Evolutionary conservation across 1,140 invertebrate species (phyloP).

Genomic region (Lepidurus arcticus): DNA sequence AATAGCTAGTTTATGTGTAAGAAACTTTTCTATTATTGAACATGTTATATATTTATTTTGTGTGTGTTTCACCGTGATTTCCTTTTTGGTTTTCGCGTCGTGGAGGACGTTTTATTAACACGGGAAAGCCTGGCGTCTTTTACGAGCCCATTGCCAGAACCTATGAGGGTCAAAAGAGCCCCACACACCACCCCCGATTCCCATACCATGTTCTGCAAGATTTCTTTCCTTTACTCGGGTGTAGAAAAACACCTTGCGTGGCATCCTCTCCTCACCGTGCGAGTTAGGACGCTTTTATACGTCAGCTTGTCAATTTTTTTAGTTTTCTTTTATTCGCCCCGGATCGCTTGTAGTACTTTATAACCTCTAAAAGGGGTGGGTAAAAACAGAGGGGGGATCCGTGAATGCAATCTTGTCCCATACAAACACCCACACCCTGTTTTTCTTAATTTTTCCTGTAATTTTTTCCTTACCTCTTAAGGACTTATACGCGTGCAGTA

Average conservation of each 20-base stretch:
- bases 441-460: too few relatives aligned
- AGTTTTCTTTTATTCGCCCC: background rate
- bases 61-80: background rate
- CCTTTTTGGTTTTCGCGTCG: background rate
- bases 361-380: background rate
- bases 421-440: too few relatives aligned
- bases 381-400: background rate
- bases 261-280: background rate
- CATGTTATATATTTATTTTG: background rate
- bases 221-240: background rate
- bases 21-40: background rate
- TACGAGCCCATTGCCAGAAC: slow-evolving; percentile 1
- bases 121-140: background rate
- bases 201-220: background rate
- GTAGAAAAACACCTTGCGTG: background rate
- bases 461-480: too few relatives aligned
- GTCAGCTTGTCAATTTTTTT: slow-evolving; percentile 8
- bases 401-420: background rate
- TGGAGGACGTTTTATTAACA: background rate
- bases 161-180: background rate
- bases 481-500: too few relatives aligned
- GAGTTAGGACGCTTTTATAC: background rate
- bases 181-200: background rate
- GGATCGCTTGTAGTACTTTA: background rate
- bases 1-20: too few relatives aligned